phyloP scores from a whole-genome alignment of 1,140 invertebrate genomes.

The Frieseomelitta varia region DNA sequence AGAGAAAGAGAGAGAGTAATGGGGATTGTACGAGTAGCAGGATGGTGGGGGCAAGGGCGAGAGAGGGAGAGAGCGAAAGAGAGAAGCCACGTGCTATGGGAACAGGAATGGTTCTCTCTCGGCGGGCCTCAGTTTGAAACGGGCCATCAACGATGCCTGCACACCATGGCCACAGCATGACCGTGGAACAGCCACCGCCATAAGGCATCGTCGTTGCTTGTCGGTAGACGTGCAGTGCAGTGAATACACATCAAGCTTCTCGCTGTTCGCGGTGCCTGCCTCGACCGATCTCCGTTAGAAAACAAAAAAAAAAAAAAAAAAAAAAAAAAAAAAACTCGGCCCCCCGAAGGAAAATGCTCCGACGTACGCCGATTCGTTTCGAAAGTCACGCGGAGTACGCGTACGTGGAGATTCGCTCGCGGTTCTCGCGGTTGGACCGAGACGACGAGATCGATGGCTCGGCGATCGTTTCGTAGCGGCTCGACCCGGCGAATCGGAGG shows the following conservation, averaged over 20 bases:
- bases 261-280: not conserved
- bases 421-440: not conserved
- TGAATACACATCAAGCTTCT: constrained; percentile 28
- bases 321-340: not conserved
- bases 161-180: constrained; percentile 77
- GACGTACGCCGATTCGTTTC: not conserved
- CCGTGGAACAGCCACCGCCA: constrained; percentile 58
- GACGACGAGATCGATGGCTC: not conserved
- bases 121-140: constrained; percentile 78
- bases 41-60: constrained; percentile 34
- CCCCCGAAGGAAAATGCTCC: not conserved
- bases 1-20: constrained; percentile 21
- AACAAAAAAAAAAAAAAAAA: too few relatives aligned
- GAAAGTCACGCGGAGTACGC: not conserved
- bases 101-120: constrained; percentile 76
- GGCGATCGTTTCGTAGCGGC: not conserved
- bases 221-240: constrained; percentile 37
- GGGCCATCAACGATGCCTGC: constrained; percentile 79
- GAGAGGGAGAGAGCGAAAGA: constrained; percentile 57
- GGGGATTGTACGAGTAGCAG: constrained; percentile 12
- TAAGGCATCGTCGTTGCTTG: constrained; percentile 62
- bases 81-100: constrained; percentile 79
- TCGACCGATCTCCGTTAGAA: too few relatives aligned
- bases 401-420: not conserved
- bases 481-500: not conserved